Conservation (phyloP, 2,797 vertebrate species). For the Betta splendens region DNA sequence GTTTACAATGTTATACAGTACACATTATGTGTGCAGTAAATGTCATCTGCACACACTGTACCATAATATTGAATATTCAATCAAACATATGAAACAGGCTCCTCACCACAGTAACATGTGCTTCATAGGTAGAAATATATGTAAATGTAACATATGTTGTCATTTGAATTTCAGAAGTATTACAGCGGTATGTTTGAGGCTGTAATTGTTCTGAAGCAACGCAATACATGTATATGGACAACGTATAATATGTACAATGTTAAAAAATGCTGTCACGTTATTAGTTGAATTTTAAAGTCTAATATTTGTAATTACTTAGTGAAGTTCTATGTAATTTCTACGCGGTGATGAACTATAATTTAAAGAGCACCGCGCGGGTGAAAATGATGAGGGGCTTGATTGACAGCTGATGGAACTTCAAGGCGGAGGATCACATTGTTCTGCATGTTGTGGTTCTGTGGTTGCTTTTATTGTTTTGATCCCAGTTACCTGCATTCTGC, state of each 20-base stretch:
- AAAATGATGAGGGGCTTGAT: neutral
- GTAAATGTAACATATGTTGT: neutral
- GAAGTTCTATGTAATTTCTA: neutral
- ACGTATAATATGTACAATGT: too few species aligned
- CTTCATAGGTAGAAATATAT: neutral
- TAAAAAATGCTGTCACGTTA: too few species aligned
- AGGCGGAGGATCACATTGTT: slow-evolving; percentile 19
- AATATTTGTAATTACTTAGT: neutral
- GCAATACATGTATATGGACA: neutral
- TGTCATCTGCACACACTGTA: neutral
- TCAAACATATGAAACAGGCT: neutral
- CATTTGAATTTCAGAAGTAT: neutral
- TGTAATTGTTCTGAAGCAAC: neutral
- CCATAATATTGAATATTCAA: neutral
- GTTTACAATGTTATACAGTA: neutral
- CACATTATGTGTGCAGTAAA: neutral
- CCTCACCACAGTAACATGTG: neutral
- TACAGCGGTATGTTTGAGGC: neutral
- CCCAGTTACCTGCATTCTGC: too few species aligned
- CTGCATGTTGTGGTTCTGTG: too few species aligned
- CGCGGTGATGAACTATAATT: slow-evolving; percentile 5
- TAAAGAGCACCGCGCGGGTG: neutral
- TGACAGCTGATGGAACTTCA: too few species aligned
- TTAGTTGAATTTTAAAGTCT: too few species aligned
- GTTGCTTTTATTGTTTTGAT: too few species aligned